These are phyloP conservation scores for Stratiolaelaps scimitus DNA, from an alignment of 1,140 invertebrate species.

Conservation along the genomic window DNA sequence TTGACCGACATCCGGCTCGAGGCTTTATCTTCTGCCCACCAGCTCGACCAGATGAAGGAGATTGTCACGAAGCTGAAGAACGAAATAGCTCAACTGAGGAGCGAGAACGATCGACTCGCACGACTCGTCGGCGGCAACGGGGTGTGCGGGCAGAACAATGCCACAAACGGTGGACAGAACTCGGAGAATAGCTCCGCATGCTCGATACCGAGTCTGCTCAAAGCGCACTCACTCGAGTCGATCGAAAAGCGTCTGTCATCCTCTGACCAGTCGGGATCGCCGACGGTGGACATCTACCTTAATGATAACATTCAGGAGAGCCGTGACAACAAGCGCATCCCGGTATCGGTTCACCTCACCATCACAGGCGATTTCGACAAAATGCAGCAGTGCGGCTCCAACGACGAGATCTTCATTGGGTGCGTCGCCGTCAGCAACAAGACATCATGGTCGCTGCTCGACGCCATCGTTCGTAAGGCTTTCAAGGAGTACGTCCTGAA, in stretches of 20 bases:
- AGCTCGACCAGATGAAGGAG: slow-evolving; percentile 87
- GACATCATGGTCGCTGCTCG: slow-evolving; percentile 85
- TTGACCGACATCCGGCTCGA: slow-evolving; percentile 89
- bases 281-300: slow-evolving; percentile 35
- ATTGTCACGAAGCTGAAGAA: slow-evolving; percentile 93
- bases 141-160: neutral
- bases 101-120: slow-evolving; percentile 88
- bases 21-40: slow-evolving; percentile 86
- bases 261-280: slow-evolving; percentile 42
- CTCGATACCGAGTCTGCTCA: slow-evolving; percentile 12
- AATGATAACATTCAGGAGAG: slow-evolving; percentile 47
- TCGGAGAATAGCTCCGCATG: slow-evolving; percentile 20
- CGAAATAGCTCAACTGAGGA: slow-evolving; percentile 88
- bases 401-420: slow-evolving; percentile 58
- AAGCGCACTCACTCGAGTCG: slow-evolving; percentile 27
- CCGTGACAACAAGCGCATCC: slow-evolving; percentile 70
- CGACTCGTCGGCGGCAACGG: slow-evolving; percentile 51
- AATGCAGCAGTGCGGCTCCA: slow-evolving; percentile 33
- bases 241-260: slow-evolving; percentile 47
- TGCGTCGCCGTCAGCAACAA: slow-evolving; percentile 76
- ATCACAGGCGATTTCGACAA: slow-evolving; percentile 35
- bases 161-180: neutral
- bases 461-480: slow-evolving; percentile 71
- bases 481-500: slow-evolving; percentile 86
- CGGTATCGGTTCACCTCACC: slow-evolving; percentile 66